phyloP scores from a whole-genome alignment of 2,113 vertebrate species.

The Pungitius pungitius region DNA sequence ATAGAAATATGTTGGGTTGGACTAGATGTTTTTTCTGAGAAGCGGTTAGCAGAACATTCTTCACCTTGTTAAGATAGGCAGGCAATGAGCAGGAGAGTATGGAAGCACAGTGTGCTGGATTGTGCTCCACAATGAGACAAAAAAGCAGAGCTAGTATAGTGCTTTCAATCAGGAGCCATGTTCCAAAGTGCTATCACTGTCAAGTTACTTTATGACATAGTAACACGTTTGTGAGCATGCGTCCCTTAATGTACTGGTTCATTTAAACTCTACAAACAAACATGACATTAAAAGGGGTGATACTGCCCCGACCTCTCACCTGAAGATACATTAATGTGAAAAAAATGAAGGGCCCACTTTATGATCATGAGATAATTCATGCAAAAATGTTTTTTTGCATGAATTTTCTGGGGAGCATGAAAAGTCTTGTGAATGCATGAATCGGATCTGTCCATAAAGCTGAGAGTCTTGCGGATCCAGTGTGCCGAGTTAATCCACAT shows the following conservation, averaged over 20 bases:
- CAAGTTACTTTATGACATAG: not conserved
- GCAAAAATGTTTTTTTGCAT: too few species aligned
- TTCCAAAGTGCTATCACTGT: not conserved
- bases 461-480: too few species aligned
- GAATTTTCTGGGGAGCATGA: too few species aligned
- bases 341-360: too few species aligned
- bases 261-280: too few species aligned
- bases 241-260: not conserved
- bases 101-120: not conserved
- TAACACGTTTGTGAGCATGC: not conserved
- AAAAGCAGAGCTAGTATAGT: not conserved
- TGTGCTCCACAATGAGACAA: not conserved
- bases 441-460: too few species aligned
- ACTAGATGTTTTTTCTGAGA: constrained; percentile 19
- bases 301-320: not conserved
- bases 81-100: not conserved
- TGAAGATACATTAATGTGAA: too few species aligned
- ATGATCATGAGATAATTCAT: not conserved
- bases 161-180: not conserved
- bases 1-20: constrained; percentile 19
- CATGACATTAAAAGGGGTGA: too few species aligned
- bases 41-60: constrained; percentile 20
- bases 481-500: too few species aligned
- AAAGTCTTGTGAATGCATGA: too few species aligned
- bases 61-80: not conserved